Conservation (phyloP, 1,140 invertebrate species). For the Drosophila quadrilineata region DNA sequence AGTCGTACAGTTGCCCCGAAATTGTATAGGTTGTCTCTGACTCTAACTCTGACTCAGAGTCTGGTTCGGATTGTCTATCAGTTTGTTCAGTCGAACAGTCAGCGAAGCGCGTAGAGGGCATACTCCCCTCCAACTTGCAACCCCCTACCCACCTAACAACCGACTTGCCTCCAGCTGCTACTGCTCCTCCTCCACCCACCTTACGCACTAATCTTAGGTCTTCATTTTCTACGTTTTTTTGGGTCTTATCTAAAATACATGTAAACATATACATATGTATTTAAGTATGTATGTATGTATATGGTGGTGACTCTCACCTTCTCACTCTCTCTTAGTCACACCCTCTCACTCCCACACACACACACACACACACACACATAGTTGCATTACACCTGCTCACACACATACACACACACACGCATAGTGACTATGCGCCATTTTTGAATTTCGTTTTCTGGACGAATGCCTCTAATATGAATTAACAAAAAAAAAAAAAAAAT, state of each 20-base stretch:
- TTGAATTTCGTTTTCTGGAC: slow-evolving; percentile 76
- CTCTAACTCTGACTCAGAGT: too few species aligned
- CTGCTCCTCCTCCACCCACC: slow-evolving; percentile 14
- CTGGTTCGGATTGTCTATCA: too few species aligned
- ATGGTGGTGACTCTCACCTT: neutral
- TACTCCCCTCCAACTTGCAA: too few species aligned
- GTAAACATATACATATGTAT: too few species aligned
- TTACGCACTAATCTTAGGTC: slow-evolving; percentile 50
- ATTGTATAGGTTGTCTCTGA: slow-evolving; percentile 46
- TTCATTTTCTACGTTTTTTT: slow-evolving; percentile 8
- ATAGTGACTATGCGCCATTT: too few species aligned
- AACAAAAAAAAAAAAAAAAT: slow-evolving; percentile 46
- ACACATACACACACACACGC: slow-evolving; percentile 6
- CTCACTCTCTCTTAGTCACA: too few species aligned
- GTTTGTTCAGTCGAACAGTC: slow-evolving; percentile 32
- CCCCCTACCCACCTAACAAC: neutral
- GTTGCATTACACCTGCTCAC: slow-evolving; percentile 39
- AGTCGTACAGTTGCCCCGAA: slow-evolving; percentile 55
- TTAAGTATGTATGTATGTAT: too few species aligned
- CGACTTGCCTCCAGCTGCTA: neutral
- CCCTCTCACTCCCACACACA: slow-evolving; percentile 21
- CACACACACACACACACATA: too few species aligned
- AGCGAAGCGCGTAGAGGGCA: slow-evolving; percentile 64
- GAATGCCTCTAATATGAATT: slow-evolving; percentile 75
- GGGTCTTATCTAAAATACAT: slow-evolving; percentile 42